phyloP scores from a whole-genome alignment of 2,113 vertebrate species.

The Corynorhinus townsendii region DNA sequence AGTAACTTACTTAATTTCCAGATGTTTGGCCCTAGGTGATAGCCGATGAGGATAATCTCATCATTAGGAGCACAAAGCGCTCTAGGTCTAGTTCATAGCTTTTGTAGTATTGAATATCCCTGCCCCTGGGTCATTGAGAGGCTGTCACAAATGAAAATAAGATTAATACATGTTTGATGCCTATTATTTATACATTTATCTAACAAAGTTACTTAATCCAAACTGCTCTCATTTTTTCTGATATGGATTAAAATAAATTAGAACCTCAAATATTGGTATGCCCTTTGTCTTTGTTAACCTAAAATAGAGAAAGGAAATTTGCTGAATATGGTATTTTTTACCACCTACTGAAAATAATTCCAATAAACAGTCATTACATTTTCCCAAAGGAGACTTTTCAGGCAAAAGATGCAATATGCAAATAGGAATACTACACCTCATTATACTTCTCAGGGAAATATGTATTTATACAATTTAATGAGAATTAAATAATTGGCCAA shows the following conservation, averaged over 20 bases:
- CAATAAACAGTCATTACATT: conserved; percentile 35
- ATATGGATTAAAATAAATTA: not conserved
- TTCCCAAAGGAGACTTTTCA: conserved; percentile 41
- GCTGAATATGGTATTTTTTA: conserved; percentile 32
- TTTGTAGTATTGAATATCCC: not conserved
- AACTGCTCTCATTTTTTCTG: not conserved
- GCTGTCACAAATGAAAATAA: conserved; percentile 29
- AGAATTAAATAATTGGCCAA: not conserved
- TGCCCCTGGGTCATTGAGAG: not conserved
- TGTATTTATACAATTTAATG: conserved; percentile 29
- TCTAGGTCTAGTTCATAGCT: not conserved
- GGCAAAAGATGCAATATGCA: conserved; percentile 38
- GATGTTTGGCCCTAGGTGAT: not conserved
- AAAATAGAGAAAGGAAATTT: not conserved
- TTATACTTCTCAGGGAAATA: conserved; percentile 27
- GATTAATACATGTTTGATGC: not conserved
- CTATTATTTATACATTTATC: not conserved
- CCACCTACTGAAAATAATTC: not conserved
- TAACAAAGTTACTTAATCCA: conserved; percentile 27
- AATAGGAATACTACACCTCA: not conserved
- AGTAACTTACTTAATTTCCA: not conserved
- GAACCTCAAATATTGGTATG: not conserved
- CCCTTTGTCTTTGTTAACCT: conserved; percentile 31
- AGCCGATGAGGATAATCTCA: not conserved
- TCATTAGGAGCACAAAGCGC: not conserved